Percentiles rank a stretch among this genome's conserved stretches.
Conservation (phyloP, 2,113 vertebrate genomes). For the Miniopterus natalensis region DNA sequence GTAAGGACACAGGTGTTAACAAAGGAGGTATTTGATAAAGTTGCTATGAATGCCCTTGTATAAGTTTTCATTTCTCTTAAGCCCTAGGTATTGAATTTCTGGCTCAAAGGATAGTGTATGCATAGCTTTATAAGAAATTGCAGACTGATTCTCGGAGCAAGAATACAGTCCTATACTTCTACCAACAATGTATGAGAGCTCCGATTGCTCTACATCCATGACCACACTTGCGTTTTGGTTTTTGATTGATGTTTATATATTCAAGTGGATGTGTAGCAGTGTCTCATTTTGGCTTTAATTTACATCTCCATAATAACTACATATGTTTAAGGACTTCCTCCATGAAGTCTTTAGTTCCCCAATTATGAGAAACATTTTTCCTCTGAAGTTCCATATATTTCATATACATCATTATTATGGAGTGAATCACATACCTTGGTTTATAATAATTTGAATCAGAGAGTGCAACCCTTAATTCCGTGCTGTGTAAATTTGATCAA, state of each 20-base stretch:
- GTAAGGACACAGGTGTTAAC: conserved; percentile 62
- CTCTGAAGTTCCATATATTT: neutral
- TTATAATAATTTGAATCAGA: neutral
- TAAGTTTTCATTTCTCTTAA: neutral
- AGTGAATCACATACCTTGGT: neutral
- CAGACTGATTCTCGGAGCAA: neutral
- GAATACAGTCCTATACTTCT: neutral
- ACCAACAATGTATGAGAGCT: neutral
- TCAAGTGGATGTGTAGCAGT: neutral
- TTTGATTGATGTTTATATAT: no score
- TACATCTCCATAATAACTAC: neutral
- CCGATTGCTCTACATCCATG: neutral
- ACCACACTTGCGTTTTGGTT: neutral
- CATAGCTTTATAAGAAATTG: neutral
- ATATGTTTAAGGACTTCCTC: neutral
- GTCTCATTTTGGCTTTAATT: neutral
- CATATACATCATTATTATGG: neutral
- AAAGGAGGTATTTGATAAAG: conserved; percentile 24
- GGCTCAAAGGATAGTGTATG: neutral
- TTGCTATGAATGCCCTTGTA: neutral
- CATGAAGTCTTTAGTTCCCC: neutral
- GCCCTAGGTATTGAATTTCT: neutral
- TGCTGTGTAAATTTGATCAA: neutral
- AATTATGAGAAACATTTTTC: neutral
- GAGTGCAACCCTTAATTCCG: neutral